Percentiles rank a stretch among this genome's conserved stretches.
Conservation (phyloP, 2,888 invertebrate genomes). For the Papilio protenor region DNA sequence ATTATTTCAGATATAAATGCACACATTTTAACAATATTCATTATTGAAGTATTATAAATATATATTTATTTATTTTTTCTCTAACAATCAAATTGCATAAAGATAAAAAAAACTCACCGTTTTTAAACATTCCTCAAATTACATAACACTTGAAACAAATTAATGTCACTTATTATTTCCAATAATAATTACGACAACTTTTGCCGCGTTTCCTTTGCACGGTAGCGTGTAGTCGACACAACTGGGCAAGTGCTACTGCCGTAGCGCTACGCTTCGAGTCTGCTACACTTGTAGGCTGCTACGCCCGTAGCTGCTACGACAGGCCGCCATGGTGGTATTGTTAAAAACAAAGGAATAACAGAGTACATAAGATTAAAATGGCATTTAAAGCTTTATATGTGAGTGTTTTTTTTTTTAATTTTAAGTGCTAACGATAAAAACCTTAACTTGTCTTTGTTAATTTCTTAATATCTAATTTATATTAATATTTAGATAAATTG, state of each 20-base stretch:
- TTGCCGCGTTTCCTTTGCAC: slow-evolving; percentile 29
- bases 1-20: neutral
- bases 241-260: slow-evolving; percentile 28
- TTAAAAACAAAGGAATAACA: too few species aligned
- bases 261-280: slow-evolving; percentile 11
- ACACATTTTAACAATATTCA: neutral
- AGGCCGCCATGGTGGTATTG: neutral
- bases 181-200: slow-evolving; percentile 28
- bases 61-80: too few species aligned
- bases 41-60: too few species aligned
- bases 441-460: too few species aligned
- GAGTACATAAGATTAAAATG: too few species aligned
- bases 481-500: too few species aligned
- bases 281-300: slow-evolving; percentile 14
- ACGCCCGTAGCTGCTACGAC: neutral
- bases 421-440: too few species aligned
- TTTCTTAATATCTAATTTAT: too few species aligned
- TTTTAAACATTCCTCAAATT: slow-evolving; percentile 25
- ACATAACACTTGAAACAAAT: slow-evolving; percentile 23
- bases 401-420: too few species aligned
- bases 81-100: neutral
- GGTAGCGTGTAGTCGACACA: slow-evolving; percentile 35
- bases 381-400: too few species aligned
- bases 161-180: slow-evolving; percentile 7
- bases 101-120: slow-evolving; percentile 16